phyloP scores from a whole-genome alignment of 2,888 invertebrate genomes.

The Limnephilus auricula region DNA sequence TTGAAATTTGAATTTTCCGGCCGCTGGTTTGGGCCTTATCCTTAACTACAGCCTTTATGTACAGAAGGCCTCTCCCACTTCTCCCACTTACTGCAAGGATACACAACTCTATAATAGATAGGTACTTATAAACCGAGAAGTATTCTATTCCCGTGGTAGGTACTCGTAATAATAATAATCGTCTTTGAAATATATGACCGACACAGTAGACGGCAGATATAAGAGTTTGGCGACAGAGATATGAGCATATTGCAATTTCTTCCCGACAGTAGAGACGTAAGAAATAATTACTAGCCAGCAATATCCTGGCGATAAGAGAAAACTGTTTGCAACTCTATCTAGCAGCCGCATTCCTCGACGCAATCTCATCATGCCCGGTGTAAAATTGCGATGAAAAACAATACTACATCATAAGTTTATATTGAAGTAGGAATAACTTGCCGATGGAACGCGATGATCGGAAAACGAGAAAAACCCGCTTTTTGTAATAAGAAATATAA shows the following conservation, averaged over 20 bases:
- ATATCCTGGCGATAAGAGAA: background rate
- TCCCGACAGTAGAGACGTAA: background rate
- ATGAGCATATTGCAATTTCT: background rate
- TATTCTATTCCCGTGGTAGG: background rate
- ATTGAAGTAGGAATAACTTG: background rate
- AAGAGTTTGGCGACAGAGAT: too few relatives aligned
- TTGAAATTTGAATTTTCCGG: too few relatives aligned
- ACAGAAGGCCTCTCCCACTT: too few relatives aligned
- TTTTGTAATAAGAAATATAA: background rate
- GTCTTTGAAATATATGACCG: background rate
- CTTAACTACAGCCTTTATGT: too few relatives aligned
- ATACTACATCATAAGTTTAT: conserved; percentile 13
- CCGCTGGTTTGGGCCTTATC: too few relatives aligned
- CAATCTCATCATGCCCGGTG: background rate
- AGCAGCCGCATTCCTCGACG: background rate
- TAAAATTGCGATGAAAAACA: conserved; percentile 16
- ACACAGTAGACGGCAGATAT: background rate
- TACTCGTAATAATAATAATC: background rate
- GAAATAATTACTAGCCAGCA: background rate
- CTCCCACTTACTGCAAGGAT: background rate
- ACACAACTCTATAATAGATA: background rate
- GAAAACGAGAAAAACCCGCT: conserved; percentile 3
- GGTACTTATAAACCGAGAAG: background rate
- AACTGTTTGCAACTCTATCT: background rate
- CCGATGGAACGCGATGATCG: background rate